Base-by-base conservation (phyloP, 1,140 invertebrate genomes). In the Leptinotarsa undecemlineata region DNA sequence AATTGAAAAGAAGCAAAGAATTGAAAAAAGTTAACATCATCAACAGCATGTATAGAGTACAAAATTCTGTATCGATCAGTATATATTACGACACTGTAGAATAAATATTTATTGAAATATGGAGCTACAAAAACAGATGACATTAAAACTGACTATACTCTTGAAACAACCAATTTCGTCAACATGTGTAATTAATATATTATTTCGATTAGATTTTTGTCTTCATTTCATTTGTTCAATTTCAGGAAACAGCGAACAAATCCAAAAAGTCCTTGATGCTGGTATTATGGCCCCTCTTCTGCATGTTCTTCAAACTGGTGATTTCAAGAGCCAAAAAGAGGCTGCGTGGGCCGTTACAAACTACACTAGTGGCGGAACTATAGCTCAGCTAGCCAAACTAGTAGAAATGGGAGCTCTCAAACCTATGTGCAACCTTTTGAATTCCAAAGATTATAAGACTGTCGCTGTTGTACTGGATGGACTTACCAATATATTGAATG, bases 311-410 rank as follows among this genome's bases (percentile, higher is more conserved):
- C 94, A 96, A 86, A 91, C 94, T 77, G 96, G 96, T 72, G 98
- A 99, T 87, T 99, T 99, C 87, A 96, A 98, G 88, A 99, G 97
- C 4, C 97, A 99, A 85, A 99, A 99, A 86, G 98, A 99, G 88
- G 98, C 98, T 17, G 97, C 97, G 0, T 99, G 98, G 98, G 98
- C 98, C 5, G 95, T 99, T 19, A 98, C 95, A 81, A 99, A 99
- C 88, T 91, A 98, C 70, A 99, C 98, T 72, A 98, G 99, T 82
- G 98, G 96, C 81, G 98, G 98, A 23, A 96, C 93, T 77, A 92
- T 92, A 82, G 92, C 97, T 71, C 98, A 99, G 87, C 91, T 95
- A 4, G 91, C 92, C 1, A 91, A 92, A 79, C 90, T 99, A 76
- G 96, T 99, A 68, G 89, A 93, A 79, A 91, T 93, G 83, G 95